Conservation (phyloP, 2,797 vertebrate species). For the Balearica regulorum region DNA sequence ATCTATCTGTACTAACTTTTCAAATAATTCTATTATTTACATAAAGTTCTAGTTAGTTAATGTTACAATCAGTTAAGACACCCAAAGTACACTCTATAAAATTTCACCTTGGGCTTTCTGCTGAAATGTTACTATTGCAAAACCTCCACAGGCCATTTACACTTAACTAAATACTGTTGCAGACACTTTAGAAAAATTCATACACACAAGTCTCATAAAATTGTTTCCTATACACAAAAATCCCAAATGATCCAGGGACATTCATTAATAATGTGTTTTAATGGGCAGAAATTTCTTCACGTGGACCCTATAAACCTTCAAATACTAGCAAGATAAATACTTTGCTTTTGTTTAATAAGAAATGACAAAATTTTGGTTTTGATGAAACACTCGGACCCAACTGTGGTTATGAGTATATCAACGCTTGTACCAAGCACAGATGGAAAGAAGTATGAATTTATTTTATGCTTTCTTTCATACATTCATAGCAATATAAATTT, state of each 20-base stretch:
- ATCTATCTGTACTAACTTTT: background rate
- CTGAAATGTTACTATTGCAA: background rate
- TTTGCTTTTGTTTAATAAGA: background rate
- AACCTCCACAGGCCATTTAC: background rate
- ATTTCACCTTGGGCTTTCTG: background rate
- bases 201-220: background rate
- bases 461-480: background rate
- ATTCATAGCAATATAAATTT: background rate
- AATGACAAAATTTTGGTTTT: background rate
- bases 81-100: accelerated
- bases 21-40: background rate
- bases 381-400: background rate
- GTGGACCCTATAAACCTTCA: background rate
- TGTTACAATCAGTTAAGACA: background rate
- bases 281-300: background rate
- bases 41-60: background rate
- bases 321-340: background rate
- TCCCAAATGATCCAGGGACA: background rate
- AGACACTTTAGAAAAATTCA: background rate
- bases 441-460: background rate
- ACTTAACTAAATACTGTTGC: background rate
- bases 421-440: background rate
- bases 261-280: background rate
- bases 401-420: background rate
- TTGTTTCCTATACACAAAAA: background rate